Evolutionary conservation across 1,140 invertebrate genomes (phyloP).

Genomic region (Patella vulgata): DNA sequence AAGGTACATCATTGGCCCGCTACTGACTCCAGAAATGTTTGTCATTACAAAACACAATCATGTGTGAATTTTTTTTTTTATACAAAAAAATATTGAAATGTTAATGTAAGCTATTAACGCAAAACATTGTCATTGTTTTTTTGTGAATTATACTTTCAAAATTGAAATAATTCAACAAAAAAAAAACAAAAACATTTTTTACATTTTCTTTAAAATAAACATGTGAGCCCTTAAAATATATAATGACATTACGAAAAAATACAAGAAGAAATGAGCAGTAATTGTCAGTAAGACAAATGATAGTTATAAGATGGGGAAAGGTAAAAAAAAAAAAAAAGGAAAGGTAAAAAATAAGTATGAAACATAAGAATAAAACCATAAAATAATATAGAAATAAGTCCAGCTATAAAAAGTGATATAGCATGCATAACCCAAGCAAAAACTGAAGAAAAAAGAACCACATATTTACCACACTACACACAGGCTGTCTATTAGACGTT

Average conservation of each 20-base stretch:
- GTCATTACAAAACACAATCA: too few relatives aligned
- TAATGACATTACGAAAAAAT: neutral
- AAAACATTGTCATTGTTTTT: too few relatives aligned
- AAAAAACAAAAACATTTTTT: slow-evolving; percentile 10
- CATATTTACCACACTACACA: too few relatives aligned
- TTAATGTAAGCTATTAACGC: too few relatives aligned
- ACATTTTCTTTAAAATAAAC: neutral
- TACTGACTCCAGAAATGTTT: too few relatives aligned
- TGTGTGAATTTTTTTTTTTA: too few relatives aligned
- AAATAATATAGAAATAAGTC: neutral
- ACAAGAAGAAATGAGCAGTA: neutral
- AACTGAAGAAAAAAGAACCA: neutral
- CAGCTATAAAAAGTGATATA: neutral
- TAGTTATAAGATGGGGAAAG: neutral
- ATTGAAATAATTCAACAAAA: too few relatives aligned
- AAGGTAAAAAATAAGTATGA: neutral
- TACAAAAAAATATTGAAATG: too few relatives aligned
- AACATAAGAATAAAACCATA: neutral
- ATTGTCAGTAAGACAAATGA: neutral
- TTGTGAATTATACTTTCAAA: too few relatives aligned
- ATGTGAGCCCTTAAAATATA: neutral
- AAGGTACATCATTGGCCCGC: too few relatives aligned
- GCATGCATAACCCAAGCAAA: neutral
- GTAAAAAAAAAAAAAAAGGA: slow-evolving; percentile 6
- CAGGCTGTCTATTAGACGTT: too few relatives aligned